Base-by-base conservation (phyloP, 2,797 vertebrate genomes). In the Hozukius guyotensis region DNA sequence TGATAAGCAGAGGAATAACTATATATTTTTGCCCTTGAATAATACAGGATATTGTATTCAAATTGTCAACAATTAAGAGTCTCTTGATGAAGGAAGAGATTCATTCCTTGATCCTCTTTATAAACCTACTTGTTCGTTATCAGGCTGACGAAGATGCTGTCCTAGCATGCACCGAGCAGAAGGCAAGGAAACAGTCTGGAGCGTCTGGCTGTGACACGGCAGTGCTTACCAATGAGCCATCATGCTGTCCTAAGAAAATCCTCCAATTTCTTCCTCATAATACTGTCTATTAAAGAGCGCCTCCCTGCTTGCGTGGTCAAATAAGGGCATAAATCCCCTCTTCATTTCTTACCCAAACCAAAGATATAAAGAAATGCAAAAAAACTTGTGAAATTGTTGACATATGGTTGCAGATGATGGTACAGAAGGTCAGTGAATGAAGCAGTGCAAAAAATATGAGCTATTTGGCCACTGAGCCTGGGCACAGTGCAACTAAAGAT, bases 181-280 rank as follows among this genome's bases (percentile, higher is more conserved):
- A 87, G 80, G 89, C 66, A 80, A 70, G 66, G 67, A 83, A 82
- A 61, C 87, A 77, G 56, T 89, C 75, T 82, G 83, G 67, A 81
- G 85, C 32, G 66, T 83, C 85, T 90, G 89, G 64, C 80, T 84
- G 77, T 73, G 84, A 81, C 89, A 78, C 80, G 79, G 83, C 89
- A 70, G 70, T 73, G 87, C 77, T 86, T 76, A 86, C 83, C 69
- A 87, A 71, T 71, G 78, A 84, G 71, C 77, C 64, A 56, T 80
- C 80, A 64, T 71, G 82, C 82, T 76, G 80, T 83, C 87, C 85
- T 72, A 72, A 83, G 77, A 87, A 83, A 81, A 87, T 78, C 74
- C 70, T 73, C 56, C 25, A 75, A 71, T 77, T 82, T 79, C 72
- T 57, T 72, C 36, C 61, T 60, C 42, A 42, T 72, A 57, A 72